Evolutionary conservation across 2,113 vertebrate species (phyloP).

Genomic region (Candoia aspera): DNA sequence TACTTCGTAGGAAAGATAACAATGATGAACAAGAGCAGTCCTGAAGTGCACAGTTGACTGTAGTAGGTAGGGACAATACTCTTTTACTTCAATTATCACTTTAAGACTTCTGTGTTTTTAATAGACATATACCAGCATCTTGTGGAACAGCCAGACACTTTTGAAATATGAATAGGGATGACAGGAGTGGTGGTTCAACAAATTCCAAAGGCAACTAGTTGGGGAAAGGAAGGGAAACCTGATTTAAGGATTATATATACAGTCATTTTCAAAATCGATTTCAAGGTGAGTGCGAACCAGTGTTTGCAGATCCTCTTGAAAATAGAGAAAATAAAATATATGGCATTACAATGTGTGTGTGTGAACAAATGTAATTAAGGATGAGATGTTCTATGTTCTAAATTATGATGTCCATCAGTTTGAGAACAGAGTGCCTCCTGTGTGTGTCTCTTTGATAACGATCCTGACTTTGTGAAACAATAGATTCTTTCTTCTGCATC

Average conservation of each 20-base stretch:
- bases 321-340: neutral
- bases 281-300: neutral
- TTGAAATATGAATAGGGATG: neutral
- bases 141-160: neutral
- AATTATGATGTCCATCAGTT: neutral
- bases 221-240: neutral
- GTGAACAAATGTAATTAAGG: neutral
- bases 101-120: neutral
- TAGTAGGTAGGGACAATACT: neutral
- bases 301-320: rapidly evolving
- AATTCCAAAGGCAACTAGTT: neutral
- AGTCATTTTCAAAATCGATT: neutral
- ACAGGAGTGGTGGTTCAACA: neutral
- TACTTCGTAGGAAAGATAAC: neutral
- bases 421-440: neutral
- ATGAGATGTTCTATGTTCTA: neutral
- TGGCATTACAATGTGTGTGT: conserved; percentile 21
- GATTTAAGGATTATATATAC: neutral
- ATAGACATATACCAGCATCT: neutral
- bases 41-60: neutral
- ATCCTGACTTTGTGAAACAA: neutral
- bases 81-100: neutral
- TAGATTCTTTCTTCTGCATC: conserved; percentile 33
- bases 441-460: neutral
- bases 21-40: neutral